A percentile compares a stretch with the other conserved stretches of the same genome.
These are phyloP conservation scores for Antheraea mylitta DNA, from an alignment of 1,140 invertebrate species.

Conservation along the genomic window DNA sequence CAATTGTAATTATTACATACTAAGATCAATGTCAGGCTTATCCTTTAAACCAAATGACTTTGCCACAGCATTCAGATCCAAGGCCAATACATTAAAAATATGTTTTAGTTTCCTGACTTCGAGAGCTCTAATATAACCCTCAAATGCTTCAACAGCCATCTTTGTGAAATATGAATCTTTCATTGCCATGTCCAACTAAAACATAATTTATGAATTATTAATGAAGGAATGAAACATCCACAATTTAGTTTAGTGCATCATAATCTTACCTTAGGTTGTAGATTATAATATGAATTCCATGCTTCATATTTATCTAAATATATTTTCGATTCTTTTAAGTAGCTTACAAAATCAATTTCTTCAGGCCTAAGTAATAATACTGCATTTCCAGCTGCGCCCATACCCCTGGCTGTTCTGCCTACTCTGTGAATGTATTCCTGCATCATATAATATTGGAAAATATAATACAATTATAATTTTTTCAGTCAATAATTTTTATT, in stretches of 20 bases:
- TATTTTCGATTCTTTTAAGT: conserved; percentile 92
- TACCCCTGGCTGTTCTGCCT: conserved; percentile 95
- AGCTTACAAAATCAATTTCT: conserved; percentile 93
- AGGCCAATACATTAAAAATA: conserved; percentile 92
- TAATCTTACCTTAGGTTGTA: conserved; percentile 50
- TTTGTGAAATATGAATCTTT: conserved; percentile 91
- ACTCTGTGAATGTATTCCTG: conserved; percentile 93
- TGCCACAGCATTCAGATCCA: conserved; percentile 90
- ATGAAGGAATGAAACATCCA: not conserved
- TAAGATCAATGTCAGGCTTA: conserved; percentile 92
- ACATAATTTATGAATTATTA: conserved; percentile 42
- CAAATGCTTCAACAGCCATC: conserved; percentile 95
- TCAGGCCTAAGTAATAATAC: conserved; percentile 92
- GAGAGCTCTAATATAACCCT: conserved; percentile 94
- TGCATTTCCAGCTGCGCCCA: conserved; percentile 91
- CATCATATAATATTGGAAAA: conserved; percentile 25
- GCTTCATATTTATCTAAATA: conserved; percentile 77
- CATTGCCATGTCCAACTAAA: conserved; percentile 92
- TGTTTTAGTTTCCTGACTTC: conserved; percentile 94
- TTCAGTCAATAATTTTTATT: not conserved
- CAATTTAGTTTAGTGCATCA: not conserved
- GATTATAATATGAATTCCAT: conserved; percentile 57
- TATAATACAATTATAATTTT: not conserved
- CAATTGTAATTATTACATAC: conserved; percentile 60
- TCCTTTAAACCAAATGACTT: conserved; percentile 93